Conservation (phyloP, 2,888 invertebrate species). For the Magallana nippona region DNA sequence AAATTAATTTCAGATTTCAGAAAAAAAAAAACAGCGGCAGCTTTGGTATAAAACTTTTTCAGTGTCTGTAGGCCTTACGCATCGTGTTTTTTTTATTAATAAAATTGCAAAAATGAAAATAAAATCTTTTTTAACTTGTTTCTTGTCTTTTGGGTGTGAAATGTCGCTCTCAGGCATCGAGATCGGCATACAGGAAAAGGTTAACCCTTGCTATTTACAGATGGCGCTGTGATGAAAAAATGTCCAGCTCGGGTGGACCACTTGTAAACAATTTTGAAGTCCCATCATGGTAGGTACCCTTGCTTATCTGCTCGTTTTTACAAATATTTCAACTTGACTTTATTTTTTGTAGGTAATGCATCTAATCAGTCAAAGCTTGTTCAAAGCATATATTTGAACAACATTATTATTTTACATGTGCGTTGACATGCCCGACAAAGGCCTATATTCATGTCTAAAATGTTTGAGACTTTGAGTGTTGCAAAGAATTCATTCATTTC, state of each 20-base stretch:
- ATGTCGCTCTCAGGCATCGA: background rate
- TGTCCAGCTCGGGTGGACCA: constrained; percentile 55
- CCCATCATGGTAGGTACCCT: constrained; percentile 88
- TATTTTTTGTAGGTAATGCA: background rate
- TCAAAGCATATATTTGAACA: background rate
- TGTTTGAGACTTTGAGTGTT: too few species aligned
- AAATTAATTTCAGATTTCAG: too few species aligned
- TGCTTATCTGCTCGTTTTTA: background rate
- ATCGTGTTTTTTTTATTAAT: background rate
- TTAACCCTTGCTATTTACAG: constrained; percentile 32
- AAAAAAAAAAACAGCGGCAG: too few species aligned
- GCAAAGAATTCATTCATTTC: too few species aligned
- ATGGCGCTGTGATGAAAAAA: constrained; percentile 43
- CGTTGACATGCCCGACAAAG: background rate
- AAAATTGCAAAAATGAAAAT: background rate
- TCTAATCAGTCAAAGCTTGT: background rate
- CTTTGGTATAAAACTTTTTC: too few species aligned
- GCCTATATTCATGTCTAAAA: background rate
- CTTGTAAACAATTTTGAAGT: constrained; percentile 87
- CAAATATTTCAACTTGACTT: background rate
- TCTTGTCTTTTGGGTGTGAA: too few species aligned
- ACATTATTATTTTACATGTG: background rate
- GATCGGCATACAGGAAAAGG: background rate
- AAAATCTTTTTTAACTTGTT: too few species aligned
- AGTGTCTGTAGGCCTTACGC: too few species aligned